Base-by-base conservation (phyloP, 2,888 invertebrate species). In the Trissonchulus latispiculum region DNA sequence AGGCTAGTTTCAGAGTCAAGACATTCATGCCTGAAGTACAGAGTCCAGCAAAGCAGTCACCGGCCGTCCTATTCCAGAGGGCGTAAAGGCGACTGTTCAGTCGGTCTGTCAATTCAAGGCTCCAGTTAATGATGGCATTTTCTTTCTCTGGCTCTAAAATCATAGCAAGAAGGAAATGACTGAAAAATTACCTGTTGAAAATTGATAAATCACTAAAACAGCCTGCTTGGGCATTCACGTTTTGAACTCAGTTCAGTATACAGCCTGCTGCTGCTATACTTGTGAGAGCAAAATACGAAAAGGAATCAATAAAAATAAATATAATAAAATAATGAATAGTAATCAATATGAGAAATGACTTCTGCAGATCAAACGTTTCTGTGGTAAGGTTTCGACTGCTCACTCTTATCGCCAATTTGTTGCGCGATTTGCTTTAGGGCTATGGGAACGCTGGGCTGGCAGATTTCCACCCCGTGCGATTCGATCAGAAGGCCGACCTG, bases 21-120 rank as follows among this genome's bases (percentile, higher is more conserved):
- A 75, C 96, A 93, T 72, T 1, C 94, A 93, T 15, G 95, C 93
- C 80, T 87, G 87, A 36, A 87, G 82, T 32, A 92, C 91, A 0
- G 95, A 95, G 87, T 96, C 96, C 69, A 95, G 87, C 73, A 96
- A 88, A 88, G 83, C 96, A 96, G 86, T 96, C 95, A 48, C 96
- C 96, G 18, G 94, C 92, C 74, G 94, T 93, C 71, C 95, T 89
- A 86, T 95, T 96, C 96, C 95, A 96, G 75, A 96, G 88, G 71
- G 95, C 93, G 85, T 92, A 90, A 79, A 95, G 87, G 23, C 94
- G 88, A 70, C 92, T 92, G 29, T 91, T 86, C 32, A 92, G 86
- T 48, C 91, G 87, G 72, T 90, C 90, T 0, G 90, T 90, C 74
- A 94, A 87, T 85, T 95, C 95, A 75, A 90, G 83, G 72, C 92